Evolutionary conservation across 53 echinoderm and acorn worm species (phyloP), one percentile per base, ranked within the genome.

Genomic region (Zoroaster sp.): DNA sequence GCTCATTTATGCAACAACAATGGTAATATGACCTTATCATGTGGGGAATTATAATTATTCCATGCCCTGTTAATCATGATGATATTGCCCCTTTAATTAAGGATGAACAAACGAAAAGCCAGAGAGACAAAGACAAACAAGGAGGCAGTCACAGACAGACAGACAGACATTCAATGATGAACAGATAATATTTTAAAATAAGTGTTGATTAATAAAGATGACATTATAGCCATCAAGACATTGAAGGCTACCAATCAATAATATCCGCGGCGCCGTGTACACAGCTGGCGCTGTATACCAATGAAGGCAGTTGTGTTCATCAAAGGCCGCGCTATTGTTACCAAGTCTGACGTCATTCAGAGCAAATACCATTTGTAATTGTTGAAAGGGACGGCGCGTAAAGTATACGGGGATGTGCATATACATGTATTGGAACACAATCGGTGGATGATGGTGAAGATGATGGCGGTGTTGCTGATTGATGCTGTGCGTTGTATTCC

Each of bases 231-330:
- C 12, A 20, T 15, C 42, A 65, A 41, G 42, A 68, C 67, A 82
- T 54, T 68, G 68, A 82, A 67, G 82, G 82, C 42, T 82, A 68
- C 49, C 75, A 82, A 82, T 82, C 82, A 67, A 82, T 82, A 68
- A 34, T 82, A 41, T 13, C 33, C 17, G 38, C 31, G 41, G 68
- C 7, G 28, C 3, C 5, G 82, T 82, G 67, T 82, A 68, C 43
- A 43, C 82, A 82, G 82, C 82, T 82, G 77, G 11, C 12, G 45
- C 82, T 12, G 43, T 82, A 30, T 43, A 82, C 69, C 82, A 82
- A 82, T 41, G 31, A 66, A 33, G 31, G 69, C 23, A 66, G 41
- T 42, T 82, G 59, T 76, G 65, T 59, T 59, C 11, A 59, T 25
- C 21, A 28, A 59, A 11, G n/a, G n/a, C n/a, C n/a, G n/a, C n/a